These are phyloP conservation scores for Rhizoglyphus robini DNA, from an alignment of 1,140 invertebrate species.

Conservation along the genomic window DNA sequence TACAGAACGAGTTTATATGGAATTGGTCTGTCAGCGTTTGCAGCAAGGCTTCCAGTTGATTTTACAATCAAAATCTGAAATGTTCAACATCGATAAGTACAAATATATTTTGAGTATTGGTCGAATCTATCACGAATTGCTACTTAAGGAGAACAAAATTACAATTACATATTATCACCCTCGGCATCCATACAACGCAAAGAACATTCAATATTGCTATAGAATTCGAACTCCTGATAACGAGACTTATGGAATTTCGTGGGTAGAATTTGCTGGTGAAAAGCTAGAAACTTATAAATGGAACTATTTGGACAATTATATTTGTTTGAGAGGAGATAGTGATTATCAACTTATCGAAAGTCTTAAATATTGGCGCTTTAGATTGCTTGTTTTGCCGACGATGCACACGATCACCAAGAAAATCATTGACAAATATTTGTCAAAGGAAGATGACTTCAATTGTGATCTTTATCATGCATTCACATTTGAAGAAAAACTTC, in stretches of 20 bases:
- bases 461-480: slow-evolving; percentile 63
- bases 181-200: slow-evolving; percentile 78
- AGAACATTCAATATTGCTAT: slow-evolving; percentile 68
- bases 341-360: slow-evolving; percentile 38
- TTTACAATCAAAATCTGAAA: slow-evolving; percentile 33
- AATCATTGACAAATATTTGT: slow-evolving; percentile 44
- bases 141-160: slow-evolving; percentile 67
- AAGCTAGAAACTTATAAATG: slow-evolving; percentile 92
- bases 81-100: not conserved
- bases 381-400: slow-evolving; percentile 66
- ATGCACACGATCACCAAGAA: slow-evolving; percentile 35
- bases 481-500: slow-evolving; percentile 48
- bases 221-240: slow-evolving; percentile 85
- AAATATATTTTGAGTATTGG: slow-evolving; percentile 61
- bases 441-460: slow-evolving; percentile 45
- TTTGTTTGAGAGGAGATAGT: slow-evolving; percentile 77
- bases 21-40: slow-evolving; percentile 76
- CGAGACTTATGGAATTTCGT: slow-evolving; percentile 82
- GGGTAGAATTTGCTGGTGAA: slow-evolving; percentile 82
- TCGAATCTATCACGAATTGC: slow-evolving; percentile 82
- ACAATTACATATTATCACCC: slow-evolving; percentile 83
- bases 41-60: slow-evolving; percentile 84
- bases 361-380: slow-evolving; percentile 86
- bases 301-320: slow-evolving; percentile 95
- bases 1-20: slow-evolving; percentile 72